phyloP scores from a whole-genome alignment of 1,140 invertebrate genomes.

The Drosophila parabipectinata region DNA sequence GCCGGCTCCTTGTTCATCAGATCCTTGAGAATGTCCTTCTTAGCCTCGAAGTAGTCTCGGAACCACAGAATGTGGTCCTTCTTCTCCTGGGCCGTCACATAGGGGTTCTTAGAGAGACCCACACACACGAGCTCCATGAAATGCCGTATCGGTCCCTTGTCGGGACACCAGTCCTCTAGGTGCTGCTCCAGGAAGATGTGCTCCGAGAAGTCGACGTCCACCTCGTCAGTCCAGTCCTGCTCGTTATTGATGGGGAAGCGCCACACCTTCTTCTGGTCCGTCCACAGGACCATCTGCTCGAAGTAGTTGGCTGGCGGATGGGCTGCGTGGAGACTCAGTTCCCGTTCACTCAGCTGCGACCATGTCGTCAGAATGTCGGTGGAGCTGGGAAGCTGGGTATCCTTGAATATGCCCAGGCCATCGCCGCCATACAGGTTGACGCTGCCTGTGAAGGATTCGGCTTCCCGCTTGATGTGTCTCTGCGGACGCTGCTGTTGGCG shows the following conservation, averaged over 20 bases:
- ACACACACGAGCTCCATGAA: slow-evolving; percentile 98
- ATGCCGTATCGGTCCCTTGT: slow-evolving; percentile 94
- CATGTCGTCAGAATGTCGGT: slow-evolving; percentile 87
- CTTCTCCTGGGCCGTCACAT: slow-evolving; percentile 94
- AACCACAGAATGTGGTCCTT: slow-evolving; percentile 96
- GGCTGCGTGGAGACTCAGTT: slow-evolving; percentile 87
- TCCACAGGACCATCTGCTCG: slow-evolving; percentile 97
- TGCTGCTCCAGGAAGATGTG: slow-evolving; percentile 96
- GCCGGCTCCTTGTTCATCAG: slow-evolving; percentile 59
- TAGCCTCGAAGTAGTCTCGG: slow-evolving; percentile 94
- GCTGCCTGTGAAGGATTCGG: slow-evolving; percentile 69
- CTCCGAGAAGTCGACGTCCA: slow-evolving; percentile 92
- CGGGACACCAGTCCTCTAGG: slow-evolving; percentile 94
- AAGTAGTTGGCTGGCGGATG: slow-evolving; percentile 94
- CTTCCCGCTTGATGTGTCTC: slow-evolving; percentile 53
- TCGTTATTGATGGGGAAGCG: slow-evolving; percentile 99
- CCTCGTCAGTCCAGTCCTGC: slow-evolving; percentile 93
- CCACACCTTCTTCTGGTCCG: slow-evolving; percentile 97
- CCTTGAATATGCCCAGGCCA: slow-evolving; percentile 87
- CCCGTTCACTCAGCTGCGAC: slow-evolving; percentile 87
- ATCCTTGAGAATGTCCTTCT: slow-evolving; percentile 88
- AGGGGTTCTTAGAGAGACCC: slow-evolving; percentile 97
- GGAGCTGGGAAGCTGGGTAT: slow-evolving; percentile 71
- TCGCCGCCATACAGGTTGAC: slow-evolving; percentile 86
- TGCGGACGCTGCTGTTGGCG: slow-evolving; percentile 35